phyloP scores from a whole-genome alignment of 2,113 vertebrate species.

The Holacanthus passer region DNA sequence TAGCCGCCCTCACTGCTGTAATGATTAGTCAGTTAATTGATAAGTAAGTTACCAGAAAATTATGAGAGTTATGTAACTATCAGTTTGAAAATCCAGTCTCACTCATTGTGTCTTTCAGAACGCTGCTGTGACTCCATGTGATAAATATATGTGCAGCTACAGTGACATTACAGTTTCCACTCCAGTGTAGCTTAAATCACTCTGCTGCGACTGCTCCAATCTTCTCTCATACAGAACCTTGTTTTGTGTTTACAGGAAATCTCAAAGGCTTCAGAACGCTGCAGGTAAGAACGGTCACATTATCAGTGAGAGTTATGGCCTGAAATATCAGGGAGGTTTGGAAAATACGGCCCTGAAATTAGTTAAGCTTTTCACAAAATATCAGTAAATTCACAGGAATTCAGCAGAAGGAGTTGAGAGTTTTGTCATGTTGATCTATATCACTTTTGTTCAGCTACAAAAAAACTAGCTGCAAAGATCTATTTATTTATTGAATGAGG shows the following conservation, averaged over 20 bases:
- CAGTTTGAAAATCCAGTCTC: too few relatives aligned
- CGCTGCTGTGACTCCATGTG: too few relatives aligned
- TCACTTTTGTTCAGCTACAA: too few relatives aligned
- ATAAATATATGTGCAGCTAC: too few relatives aligned
- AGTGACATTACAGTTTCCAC: too few relatives aligned
- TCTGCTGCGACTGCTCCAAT: background rate
- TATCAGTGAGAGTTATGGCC: background rate
- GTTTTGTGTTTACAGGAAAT: slow-evolving; percentile 49
- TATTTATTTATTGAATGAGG: too few relatives aligned
- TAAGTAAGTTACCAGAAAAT: background rate
- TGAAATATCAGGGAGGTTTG: slow-evolving; percentile 3
- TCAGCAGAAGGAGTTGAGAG: background rate
- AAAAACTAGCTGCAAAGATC: too few relatives aligned
- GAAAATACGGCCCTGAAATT: background rate
- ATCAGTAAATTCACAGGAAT: background rate
- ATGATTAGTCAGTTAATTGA: background rate
- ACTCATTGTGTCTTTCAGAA: too few relatives aligned
- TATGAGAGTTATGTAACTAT: too few relatives aligned
- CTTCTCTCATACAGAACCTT: background rate
- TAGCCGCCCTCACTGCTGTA: background rate
- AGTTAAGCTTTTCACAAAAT: background rate
- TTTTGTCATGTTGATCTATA: too few relatives aligned
- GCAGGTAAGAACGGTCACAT: slow-evolving; percentile 18
- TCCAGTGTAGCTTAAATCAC: too few relatives aligned
- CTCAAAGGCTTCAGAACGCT: background rate